phyloP scores from a whole-genome alignment of 2,113 vertebrate species.

The Cheirogaleus medius region DNA sequence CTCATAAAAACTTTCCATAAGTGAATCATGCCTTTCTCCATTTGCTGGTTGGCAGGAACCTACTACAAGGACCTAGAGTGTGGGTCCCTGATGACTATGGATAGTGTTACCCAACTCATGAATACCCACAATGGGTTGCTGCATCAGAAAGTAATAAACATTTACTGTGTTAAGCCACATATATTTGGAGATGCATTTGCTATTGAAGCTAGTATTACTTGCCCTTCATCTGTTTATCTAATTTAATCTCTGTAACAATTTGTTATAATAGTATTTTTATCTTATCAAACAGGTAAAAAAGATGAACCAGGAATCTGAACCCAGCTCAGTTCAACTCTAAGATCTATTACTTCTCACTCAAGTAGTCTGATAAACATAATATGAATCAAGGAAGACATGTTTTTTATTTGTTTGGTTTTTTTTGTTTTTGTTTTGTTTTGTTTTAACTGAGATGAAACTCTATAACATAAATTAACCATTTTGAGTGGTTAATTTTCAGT shows the following conservation, averaged over 20 bases:
- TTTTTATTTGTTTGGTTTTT: not conserved
- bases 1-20: not conserved
- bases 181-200: not conserved
- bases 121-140: not conserved
- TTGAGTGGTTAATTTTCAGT: not conserved
- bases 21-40: not conserved
- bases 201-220: not conserved
- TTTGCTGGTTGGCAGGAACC: not conserved
- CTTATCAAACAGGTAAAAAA: not conserved
- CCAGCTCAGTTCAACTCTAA: not conserved
- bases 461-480: not conserved
- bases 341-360: not conserved
- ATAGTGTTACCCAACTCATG: not conserved
- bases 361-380: not conserved
- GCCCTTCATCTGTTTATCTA: not conserved
- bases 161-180: not conserved
- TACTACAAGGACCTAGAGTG: not conserved
- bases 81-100: not conserved
- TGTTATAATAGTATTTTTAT: not conserved
- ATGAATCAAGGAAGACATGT: not conserved
- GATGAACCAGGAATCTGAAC: not conserved
- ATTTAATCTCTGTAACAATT: not conserved
- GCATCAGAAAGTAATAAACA: not conserved
- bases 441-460: slow-evolving; percentile 16
- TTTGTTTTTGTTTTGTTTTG: not conserved